Percentiles rank a stretch among this genome's conserved stretches.
These are phyloP conservation scores for Ostrea denselamellosa DNA, from an alignment of 1,140 invertebrate genomes.

Conservation along the genomic window DNA sequence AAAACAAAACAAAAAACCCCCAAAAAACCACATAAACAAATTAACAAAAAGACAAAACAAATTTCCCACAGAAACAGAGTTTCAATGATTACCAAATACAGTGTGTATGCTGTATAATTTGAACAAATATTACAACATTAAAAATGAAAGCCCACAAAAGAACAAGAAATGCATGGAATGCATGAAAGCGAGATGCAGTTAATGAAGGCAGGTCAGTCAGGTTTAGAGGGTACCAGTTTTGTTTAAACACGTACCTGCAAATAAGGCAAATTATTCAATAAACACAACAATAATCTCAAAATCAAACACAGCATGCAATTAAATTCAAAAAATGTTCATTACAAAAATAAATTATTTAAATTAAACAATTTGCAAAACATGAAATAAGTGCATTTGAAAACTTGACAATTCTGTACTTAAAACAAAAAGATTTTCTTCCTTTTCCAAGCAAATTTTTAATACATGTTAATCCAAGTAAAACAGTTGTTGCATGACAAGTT, in stretches of 20 bases:
- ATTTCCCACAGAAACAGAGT: too few relatives aligned
- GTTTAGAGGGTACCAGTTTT: slow-evolving; percentile 34
- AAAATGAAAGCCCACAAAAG: slow-evolving; percentile 32
- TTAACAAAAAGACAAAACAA: too few relatives aligned
- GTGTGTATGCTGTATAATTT: background rate
- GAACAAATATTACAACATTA: slow-evolving; percentile 5
- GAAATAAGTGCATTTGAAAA: background rate
- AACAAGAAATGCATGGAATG: slow-evolving; percentile 28
- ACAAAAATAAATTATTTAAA: background rate
- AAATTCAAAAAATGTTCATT: background rate
- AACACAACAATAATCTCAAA: slow-evolving; percentile 32
- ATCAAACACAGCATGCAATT: slow-evolving; percentile 9
- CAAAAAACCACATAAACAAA: too few relatives aligned
- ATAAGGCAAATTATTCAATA: slow-evolving; percentile 37
- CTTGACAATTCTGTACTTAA: background rate
- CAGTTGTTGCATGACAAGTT: background rate
- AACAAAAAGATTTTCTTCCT: background rate
- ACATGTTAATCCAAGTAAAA: background rate
- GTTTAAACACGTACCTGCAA: slow-evolving; percentile 35
- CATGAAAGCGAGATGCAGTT: slow-evolving; percentile 29
- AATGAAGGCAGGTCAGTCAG: slow-evolving; percentile 28
- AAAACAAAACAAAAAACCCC: too few relatives aligned
- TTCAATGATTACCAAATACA: too few relatives aligned
- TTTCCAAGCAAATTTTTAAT: background rate
- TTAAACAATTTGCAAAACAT: background rate